Evolutionary conservation across 2,888 invertebrate species (phyloP), one percentile per base, ranked within the genome.

Genomic region (Drosophila helvetica): DNA sequence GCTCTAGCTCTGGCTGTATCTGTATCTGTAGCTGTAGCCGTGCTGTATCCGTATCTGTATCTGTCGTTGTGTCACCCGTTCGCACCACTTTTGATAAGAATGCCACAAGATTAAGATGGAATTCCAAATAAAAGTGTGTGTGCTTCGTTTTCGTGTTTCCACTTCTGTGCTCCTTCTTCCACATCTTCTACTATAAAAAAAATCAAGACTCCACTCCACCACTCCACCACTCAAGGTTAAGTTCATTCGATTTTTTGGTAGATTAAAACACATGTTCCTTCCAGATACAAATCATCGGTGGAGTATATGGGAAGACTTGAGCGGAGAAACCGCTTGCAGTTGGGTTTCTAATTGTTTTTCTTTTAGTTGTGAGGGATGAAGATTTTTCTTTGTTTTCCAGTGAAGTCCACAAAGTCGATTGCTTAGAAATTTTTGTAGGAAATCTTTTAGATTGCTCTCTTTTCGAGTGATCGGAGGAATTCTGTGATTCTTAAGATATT

Each of bases 191-290:
- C 27, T 1, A 17, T 15, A 19, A 12, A 22, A 22, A 42, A 68
- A 66, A 66, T 68, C 65, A 66, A 66, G 68, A 56, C 68, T 56
- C 54, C 65, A 64, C 63, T 64, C 68, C 65, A 56, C 2, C 15
- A 38, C 56, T 43, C 15, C 4, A 22, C 0, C 22, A 22, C 4
- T 19, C 69, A 66, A 66, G 65, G 65, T 66, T 68, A 66, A 47
- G 57, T 56, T 54, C 69, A 68, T 57, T 68, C 68, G 69, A 56
- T 66, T 66, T 58, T 46, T 2, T 38, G 38, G n/a, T n/a, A 68
- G 65, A 66, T 66, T 68, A 66, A 38, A n/a, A 50, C 65, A 66
- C 56, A 66, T 68, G 67, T 67, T 66, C n/a, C 30, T 1, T 17
- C n/a, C 55, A 46, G 18, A 50, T 68, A 66, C n/a, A n/a, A 38